A percentile compares a stretch with the other conserved stretches of the same genome.
These are phyloP conservation scores for Oryzias melastigma DNA, from an alignment of 2,113 vertebrate genomes.

Conservation along the genomic window DNA sequence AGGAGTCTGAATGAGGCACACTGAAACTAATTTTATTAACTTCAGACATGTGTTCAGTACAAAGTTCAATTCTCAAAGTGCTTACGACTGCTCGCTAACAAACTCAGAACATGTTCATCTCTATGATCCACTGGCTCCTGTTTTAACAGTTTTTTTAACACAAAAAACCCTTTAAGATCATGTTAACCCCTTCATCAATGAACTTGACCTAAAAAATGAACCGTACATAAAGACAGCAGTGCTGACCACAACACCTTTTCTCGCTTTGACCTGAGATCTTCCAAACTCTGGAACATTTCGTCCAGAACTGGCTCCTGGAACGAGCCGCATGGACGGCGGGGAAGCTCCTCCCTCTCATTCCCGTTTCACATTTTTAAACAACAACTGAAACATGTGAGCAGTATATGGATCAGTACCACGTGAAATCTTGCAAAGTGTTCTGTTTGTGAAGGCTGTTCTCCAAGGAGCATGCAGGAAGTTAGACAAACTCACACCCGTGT, in stretches of 20 bases:
- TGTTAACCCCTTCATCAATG: no score
- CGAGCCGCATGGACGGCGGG: constrained; percentile 43
- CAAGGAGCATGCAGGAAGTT: constrained; percentile 22
- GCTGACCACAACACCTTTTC: constrained; percentile 16
- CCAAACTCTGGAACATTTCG: constrained; percentile 11
- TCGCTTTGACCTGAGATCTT: constrained; percentile 27
- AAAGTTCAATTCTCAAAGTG: neutral
- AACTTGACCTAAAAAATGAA: no score
- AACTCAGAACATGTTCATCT: neutral
- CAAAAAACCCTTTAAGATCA: no score
- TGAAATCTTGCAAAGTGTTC: constrained; percentile 3
- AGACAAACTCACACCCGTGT: constrained; percentile 56
- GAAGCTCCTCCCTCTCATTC: neutral
- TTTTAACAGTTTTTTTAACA: no score
- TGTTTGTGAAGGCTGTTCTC: constrained; percentile 10
- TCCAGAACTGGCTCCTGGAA: constrained; percentile 56
- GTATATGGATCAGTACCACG: constrained; percentile 15
- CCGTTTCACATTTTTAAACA: neutral
- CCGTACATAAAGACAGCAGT: no score
- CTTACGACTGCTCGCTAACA: neutral
- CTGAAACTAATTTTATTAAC: neutral
- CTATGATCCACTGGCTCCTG: neutral
- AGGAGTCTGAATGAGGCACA: neutral
- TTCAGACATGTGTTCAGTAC: neutral
- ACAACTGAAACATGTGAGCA: neutral